A percentile compares a stretch with the other conserved stretches of the same genome.
phyloP scores from a whole-genome alignment of 2,113 vertebrate species.

The Rhinoptilus africanus region DNA sequence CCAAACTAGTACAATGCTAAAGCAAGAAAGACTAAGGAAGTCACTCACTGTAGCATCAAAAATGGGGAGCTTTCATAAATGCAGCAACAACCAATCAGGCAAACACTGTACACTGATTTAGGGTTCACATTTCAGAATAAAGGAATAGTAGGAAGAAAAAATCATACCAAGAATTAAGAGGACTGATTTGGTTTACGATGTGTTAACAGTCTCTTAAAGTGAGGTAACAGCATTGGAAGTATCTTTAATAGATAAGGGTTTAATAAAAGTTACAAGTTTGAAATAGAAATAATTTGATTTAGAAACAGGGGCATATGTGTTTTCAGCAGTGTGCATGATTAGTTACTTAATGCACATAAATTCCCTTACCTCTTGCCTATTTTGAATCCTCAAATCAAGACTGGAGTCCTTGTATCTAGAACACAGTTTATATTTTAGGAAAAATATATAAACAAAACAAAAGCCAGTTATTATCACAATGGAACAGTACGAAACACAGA shows the following conservation, averaged over 20 bases:
- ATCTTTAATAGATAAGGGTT: neutral
- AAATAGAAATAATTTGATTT: neutral
- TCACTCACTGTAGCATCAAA: neutral
- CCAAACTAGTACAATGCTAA: neutral
- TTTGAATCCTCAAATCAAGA: neutral
- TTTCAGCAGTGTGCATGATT: neutral
- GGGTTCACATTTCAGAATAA: neutral
- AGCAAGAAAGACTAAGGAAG: neutral
- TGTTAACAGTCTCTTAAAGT: neutral
- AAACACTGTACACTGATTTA: neutral
- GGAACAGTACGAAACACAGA: neutral
- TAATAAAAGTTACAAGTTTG: neutral
- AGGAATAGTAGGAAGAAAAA: neutral
- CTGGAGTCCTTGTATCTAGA: neutral
- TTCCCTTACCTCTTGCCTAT: neutral
- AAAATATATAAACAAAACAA: neutral
- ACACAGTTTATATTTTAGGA: neutral
- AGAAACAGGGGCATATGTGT: neutral
- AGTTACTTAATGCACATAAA: neutral
- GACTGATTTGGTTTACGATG: neutral
- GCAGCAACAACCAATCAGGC: neutral
- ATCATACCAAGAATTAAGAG: neutral
- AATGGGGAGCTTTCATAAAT: rapidly evolving
- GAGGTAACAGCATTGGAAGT: neutral
- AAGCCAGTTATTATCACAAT: neutral